A percentile compares a stretch with the other conserved stretches of the same genome.
Evolutionary conservation across 2,888 invertebrate genomes (phyloP).

Genomic region (Drosophila antonietae): DNA sequence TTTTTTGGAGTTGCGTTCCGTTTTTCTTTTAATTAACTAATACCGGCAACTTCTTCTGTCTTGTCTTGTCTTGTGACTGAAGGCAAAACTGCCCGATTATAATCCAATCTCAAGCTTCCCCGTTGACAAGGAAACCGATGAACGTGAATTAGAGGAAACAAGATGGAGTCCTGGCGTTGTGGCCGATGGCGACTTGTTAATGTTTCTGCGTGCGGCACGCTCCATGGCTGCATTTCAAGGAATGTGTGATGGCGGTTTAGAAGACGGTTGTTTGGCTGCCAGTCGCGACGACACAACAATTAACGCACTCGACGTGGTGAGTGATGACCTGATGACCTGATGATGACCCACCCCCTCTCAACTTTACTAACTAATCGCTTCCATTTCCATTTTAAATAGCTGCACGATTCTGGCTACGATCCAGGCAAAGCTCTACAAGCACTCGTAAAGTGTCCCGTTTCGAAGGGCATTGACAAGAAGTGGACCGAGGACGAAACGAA

Average conservation of each 20-base stretch:
- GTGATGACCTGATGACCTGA: slow-evolving; percentile 87
- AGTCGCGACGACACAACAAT: slow-evolving; percentile 98
- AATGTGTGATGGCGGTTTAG: slow-evolving; percentile 99
- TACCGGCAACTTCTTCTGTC: slow-evolving; percentile 72
- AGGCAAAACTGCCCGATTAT: slow-evolving; percentile 86
- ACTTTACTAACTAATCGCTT: not conserved
- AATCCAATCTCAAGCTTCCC: slow-evolving; percentile 85
- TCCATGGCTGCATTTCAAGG: slow-evolving; percentile 99
- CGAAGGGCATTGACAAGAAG: slow-evolving; percentile 98
- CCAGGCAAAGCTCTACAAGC: slow-evolving; percentile 98
- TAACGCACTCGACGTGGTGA: slow-evolving; percentile 96
- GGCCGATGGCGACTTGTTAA: slow-evolving; percentile 96
- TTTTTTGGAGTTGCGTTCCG: slow-evolving; percentile 49
- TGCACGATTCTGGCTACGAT: slow-evolving; percentile 98
- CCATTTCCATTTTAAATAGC: slow-evolving; percentile 85
- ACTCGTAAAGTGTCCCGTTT: slow-evolving; percentile 97
- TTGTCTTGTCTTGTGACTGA: slow-evolving; percentile 77
- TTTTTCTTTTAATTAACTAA: slow-evolving; percentile 69
- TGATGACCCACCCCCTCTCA: too few species aligned
- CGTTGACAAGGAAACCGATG: slow-evolving; percentile 85
- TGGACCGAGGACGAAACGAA: slow-evolving; percentile 99
- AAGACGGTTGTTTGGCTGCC: slow-evolving; percentile 98
- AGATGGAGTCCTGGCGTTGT: slow-evolving; percentile 97
- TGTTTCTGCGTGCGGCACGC: slow-evolving; percentile 98
- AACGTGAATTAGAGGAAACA: slow-evolving; percentile 90